Conservation (phyloP, 2,888 invertebrate genomes). For the Phyllotreta striolata region DNA sequence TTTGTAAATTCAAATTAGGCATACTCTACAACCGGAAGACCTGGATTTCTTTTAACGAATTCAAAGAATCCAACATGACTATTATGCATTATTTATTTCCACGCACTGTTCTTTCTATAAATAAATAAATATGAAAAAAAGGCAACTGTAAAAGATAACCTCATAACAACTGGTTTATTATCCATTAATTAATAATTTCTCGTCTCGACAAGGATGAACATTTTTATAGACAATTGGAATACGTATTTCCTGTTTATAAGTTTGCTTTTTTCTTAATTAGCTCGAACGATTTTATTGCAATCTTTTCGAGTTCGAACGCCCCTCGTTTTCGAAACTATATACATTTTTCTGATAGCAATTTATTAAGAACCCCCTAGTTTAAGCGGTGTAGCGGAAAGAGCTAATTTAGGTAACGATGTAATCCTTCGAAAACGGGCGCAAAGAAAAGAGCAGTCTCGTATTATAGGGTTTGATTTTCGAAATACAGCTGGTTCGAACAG, state of each 20-base stretch:
- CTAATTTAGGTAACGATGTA: constrained; percentile 21
- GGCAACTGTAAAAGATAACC: constrained; percentile 25
- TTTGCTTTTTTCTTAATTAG: constrained; percentile 6
- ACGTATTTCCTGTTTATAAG: constrained; percentile 31
- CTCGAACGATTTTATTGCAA: not conserved
- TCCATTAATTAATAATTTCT: constrained; percentile 19
- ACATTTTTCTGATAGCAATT: constrained; percentile 1
- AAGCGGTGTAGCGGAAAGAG: constrained; percentile 10
- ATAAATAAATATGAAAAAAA: constrained; percentile 13
- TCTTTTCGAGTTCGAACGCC: too few relatives aligned
- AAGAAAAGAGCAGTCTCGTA: not conserved
- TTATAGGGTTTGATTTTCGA: constrained; percentile 16
- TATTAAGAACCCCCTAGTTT: constrained; percentile 1
- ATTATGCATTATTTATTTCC: constrained; percentile 20
- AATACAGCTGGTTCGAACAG: constrained; percentile 14
- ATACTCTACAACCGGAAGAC: too few relatives aligned
- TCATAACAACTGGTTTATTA: constrained; percentile 17
- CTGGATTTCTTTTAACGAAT: too few relatives aligned
- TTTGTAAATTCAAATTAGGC: too few relatives aligned
- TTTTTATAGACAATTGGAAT: constrained; percentile 33
- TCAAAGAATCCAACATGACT: not conserved
- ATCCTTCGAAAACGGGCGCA: not conserved
- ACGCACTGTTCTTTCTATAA: constrained; percentile 12
- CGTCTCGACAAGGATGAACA: constrained; percentile 21
- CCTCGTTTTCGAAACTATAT: too few relatives aligned